Conservation (phyloP, 2,888 invertebrate species). For the Polyploca ridens region DNA sequence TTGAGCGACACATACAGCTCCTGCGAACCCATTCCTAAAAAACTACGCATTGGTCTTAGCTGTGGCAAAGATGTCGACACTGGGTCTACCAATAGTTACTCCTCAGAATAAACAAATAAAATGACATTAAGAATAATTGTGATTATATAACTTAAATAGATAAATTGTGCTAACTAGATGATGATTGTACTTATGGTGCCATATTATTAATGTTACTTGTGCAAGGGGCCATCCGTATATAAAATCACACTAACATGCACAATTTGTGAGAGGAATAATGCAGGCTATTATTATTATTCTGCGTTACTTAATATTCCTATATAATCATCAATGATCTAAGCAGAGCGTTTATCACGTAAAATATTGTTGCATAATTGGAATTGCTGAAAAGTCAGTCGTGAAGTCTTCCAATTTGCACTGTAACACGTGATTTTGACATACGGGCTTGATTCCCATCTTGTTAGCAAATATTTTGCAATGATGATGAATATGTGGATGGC, state of each 20-base stretch:
- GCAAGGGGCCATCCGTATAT: neutral
- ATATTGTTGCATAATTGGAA: too few relatives aligned
- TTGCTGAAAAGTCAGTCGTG: too few relatives aligned
- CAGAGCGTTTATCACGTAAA: too few relatives aligned
- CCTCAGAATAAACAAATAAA: constrained; percentile 35
- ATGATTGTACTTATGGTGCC: constrained; percentile 5
- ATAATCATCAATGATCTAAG: too few relatives aligned
- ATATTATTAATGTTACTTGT: neutral
- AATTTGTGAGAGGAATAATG: neutral
- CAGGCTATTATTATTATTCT: neutral
- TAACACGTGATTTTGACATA: too few relatives aligned
- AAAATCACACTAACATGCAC: neutral
- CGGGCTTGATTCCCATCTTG: too few relatives aligned
- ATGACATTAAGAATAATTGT: constrained; percentile 31
- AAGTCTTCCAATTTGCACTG: too few relatives aligned
- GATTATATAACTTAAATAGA: neutral
- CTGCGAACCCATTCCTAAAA: constrained; percentile 70
- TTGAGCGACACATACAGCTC: constrained; percentile 62
- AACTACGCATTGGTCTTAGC: constrained; percentile 47
- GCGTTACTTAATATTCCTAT: neutral
- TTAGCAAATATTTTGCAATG: too few relatives aligned
- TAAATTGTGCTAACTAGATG: neutral
- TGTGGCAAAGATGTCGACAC: constrained; percentile 52
- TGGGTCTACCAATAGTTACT: constrained; percentile 61
- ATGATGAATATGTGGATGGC: neutral